phyloP scores from a whole-genome alignment of 1,140 invertebrate species.

The Philotrypesis tridentata region DNA sequence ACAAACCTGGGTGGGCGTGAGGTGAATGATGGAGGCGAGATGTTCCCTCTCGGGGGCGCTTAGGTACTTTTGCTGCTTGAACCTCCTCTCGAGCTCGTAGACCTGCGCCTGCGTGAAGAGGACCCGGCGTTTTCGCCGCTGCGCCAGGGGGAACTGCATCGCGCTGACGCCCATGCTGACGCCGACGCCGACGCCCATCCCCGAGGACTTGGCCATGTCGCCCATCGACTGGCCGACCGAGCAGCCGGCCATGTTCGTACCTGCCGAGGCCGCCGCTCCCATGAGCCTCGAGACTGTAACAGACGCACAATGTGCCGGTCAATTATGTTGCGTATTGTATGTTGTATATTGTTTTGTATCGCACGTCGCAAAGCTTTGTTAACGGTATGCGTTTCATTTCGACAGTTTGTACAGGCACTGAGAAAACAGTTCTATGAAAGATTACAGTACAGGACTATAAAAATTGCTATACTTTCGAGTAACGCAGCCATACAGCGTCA shows the following conservation, averaged over 20 bases:
- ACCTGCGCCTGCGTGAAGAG: constrained; percentile 99
- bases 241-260: constrained; percentile 77
- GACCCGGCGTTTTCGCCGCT: constrained; percentile 94
- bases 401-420: no score
- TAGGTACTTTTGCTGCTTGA: constrained; percentile 96
- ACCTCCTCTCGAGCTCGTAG: constrained; percentile 96
- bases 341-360: no score
- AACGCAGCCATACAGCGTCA: no score
- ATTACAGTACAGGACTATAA: no score
- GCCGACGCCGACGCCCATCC: constrained; percentile 80
- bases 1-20: constrained; percentile 95
- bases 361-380: no score
- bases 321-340: no score
- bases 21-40: constrained; percentile 92
- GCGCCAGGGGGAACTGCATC: constrained; percentile 93
- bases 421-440: no score
- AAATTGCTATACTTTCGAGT: no score
- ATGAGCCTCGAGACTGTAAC: constrained; percentile 91
- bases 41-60: constrained; percentile 97
- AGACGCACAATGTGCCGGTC: no score
- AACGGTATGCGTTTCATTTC: no score
- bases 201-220: constrained; percentile 82
- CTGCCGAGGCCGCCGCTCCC: constrained; percentile 83
- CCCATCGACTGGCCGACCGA: constrained; percentile 86
- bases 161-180: constrained; percentile 87